phyloP scores from a whole-genome alignment of 30 jellyfish, hydroid and myxozoan genomes.

The Hydractinia symbiolongicarpus region DNA sequence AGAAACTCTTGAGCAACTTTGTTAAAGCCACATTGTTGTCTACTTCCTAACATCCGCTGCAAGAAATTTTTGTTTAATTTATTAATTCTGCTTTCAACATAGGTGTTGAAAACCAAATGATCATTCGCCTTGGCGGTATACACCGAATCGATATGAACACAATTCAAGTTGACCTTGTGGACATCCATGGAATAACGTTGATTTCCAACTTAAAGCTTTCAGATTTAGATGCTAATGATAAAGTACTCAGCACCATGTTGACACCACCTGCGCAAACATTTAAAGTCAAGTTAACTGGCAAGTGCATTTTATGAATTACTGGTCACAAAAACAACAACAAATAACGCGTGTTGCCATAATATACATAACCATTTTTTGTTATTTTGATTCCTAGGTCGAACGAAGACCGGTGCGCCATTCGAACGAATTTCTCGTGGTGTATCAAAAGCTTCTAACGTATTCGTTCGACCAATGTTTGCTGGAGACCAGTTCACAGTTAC shows the following conservation, averaged over 20 bases:
- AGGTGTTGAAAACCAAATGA: background rate
- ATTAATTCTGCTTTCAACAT: background rate
- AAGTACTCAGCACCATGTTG: background rate
- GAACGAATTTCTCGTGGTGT: conserved; percentile 53
- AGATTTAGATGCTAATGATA: background rate
- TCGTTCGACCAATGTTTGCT: conserved; percentile 27
- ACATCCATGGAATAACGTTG: background rate
- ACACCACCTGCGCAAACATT: background rate
- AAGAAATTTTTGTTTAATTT: background rate
- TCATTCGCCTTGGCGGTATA: background rate
- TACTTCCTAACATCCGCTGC: background rate
- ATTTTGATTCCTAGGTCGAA: background rate
- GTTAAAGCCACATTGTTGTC: background rate
- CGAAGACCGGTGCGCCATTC: conserved; percentile 38
- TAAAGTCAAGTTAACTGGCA: background rate
- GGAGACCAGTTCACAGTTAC: conserved; percentile 51
- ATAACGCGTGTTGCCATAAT: background rate
- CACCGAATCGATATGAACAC: background rate
- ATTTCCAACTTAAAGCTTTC: background rate
- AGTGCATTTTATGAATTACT: background rate
- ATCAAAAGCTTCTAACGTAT: conserved; percentile 26
- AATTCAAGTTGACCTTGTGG: background rate
- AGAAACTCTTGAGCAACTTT: background rate
- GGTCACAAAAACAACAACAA: background rate
- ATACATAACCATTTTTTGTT: background rate